Base-by-base conservation (phyloP, 2,888 invertebrate species). In the Heliconius hortense region DNA sequence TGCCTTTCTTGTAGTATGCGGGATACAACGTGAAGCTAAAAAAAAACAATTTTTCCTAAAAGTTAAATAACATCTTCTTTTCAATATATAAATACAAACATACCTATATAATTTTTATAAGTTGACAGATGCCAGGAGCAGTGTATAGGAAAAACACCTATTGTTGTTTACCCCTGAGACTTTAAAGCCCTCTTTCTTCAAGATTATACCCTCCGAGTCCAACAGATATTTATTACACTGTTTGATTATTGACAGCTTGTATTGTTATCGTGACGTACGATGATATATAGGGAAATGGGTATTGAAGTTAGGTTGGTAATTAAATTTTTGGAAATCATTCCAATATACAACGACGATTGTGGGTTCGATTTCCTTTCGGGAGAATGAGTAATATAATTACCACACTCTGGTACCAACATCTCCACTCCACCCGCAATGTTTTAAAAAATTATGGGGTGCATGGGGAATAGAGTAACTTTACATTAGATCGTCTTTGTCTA, bases 111-210 rank as follows among this genome's bases (percentile, higher is more conserved):
- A 71, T 18, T 43, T 60, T 60, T 59, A 71, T 71, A 71, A 59
- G 39, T 71, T 71, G 71, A 66, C 56, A 67, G 62, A 72, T 70
- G 73, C 70, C 68, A 77, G 79, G 81, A 81, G 82, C 79, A 84
- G 83, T 83, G 84, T 83, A 81, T 85, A 85, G 85, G 84, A 84
- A 86, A 86, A 86, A 85, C 85, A 84, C 80, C 82, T 81, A 83
- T 87, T 86, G 86, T 86, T 81, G 79, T 80, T 80, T 76, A 77
- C 83, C 85, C 86, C 82, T 74, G 82, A 84, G 85, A 85, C 82
- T 86, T 85, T 85, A 86, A 86, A 84, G 82, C 82, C 83, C 84
- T 82, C 81, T 81, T 81, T 80, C 82, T 83, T 83, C 75, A 85
- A 85, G 85, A 85, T 84, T 85, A 84, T 82, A 81, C 86, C 86